These are phyloP conservation scores for Crossoptilon crossoptilon DNA, from an alignment of 2,797 vertebrate genomes.

Conservation along the genomic window DNA sequence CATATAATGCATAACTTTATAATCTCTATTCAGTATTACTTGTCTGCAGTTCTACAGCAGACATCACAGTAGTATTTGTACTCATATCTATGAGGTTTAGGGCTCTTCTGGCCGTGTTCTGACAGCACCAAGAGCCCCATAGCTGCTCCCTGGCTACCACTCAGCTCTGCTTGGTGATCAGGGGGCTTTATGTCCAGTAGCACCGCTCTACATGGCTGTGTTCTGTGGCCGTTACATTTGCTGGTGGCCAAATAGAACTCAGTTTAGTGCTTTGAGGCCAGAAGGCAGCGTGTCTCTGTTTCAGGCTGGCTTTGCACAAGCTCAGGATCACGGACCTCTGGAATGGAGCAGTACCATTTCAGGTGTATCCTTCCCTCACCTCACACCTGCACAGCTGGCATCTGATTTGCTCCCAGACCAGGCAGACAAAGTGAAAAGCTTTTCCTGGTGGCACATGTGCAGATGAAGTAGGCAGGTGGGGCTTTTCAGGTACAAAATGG, in stretches of 20 bases:
- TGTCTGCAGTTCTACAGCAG: background rate
- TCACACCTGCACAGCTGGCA: rapidly evolving
- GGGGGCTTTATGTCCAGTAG: background rate
- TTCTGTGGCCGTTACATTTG: background rate
- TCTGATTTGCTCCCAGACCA: background rate
- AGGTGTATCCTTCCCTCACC: background rate
- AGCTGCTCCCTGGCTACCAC: background rate
- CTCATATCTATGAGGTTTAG: background rate
- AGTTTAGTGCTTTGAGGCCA: background rate
- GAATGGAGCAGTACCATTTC: background rate
- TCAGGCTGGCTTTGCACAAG: background rate
- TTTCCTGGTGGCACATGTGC: background rate
- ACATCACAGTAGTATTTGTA: background rate
- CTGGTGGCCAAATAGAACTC: background rate
- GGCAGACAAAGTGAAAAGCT: background rate
- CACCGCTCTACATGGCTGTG: background rate
- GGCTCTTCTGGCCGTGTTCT: background rate
- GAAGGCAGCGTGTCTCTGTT: background rate
- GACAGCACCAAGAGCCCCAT: background rate
- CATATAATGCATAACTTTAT: background rate
- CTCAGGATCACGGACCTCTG: background rate
- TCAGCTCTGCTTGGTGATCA: background rate
- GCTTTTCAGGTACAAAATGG: background rate
- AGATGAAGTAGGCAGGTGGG: background rate
- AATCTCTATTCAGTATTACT: background rate